Base-by-base conservation (phyloP, 2,113 vertebrate genomes). In the Hipposideros armiger region DNA sequence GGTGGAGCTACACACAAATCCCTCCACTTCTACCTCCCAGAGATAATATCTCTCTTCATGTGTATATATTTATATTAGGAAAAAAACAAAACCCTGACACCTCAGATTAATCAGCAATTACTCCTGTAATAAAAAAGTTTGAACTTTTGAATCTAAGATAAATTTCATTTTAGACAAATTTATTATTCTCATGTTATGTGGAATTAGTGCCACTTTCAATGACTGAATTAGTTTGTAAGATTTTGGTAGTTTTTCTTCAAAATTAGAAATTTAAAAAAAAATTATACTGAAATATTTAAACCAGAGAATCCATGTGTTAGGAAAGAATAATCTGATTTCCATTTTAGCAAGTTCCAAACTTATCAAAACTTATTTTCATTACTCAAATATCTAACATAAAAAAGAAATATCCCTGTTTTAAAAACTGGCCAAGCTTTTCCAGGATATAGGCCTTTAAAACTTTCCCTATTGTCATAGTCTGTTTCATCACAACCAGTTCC, bases 101-200 rank as follows among this genome's bases (percentile, higher is more conserved):
- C 2, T 50, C 22, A 66, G 24, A 73, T 56, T 47, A 72, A 64
- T 19, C 3, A 80, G n/a, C 74, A 91, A 40, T 70, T 47, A 89
- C 16, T 32, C 14, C 42, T 36, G 73, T 60, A 81, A 73, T 86
- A 76, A 74, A 36, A 28, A 32, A 28, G 30, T 54, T 82, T 92
- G 24, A 87, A 24, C 5, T 73, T 80, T 16, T 69, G 5, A 90
- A 78, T 92, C 13, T 62, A 92, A 92, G 50, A 14, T 52, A 72
- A 70, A n/a, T 72, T 93, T 77, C 11, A 88, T 78, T 95, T 56
- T 91, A 74, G 22, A 52, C 32, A 91, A 80, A 88, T 58, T 50
- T 70, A 76, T 80, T 66, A 40, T 62, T 92, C 11, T 56, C 10
- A 74, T 20, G 0, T 56, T 64, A 20, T 36, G 14, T 50, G 70